Base-by-base conservation (phyloP, 2,888 invertebrate genomes). In the Morpho achilles region DNA sequence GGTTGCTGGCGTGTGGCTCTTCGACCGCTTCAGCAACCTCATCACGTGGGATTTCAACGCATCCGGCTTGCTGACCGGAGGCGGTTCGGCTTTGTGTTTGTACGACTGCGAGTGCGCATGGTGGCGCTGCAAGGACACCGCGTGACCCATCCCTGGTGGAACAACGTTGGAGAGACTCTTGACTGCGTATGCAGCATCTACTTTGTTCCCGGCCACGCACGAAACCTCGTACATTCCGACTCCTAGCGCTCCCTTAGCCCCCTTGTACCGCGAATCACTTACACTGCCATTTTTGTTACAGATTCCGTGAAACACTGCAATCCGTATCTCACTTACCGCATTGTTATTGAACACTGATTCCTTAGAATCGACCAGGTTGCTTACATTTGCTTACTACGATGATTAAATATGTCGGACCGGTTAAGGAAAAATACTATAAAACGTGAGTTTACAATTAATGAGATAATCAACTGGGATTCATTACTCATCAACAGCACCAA, bases 11-110 rank as follows among this genome's bases (percentile, higher is more conserved):
- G 93, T 92, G 77, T 95, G 93, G 64, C 94, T 94, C 79, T 96
- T 96, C 10, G 96, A 95, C 22, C 96, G 92, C 68, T 95, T 93
- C 62, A 95, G 81, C 60, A 95, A 82, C 65, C 94, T 87, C 87
- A 95, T 92, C 71, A 95, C 94, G 66, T 94, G 94, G 56, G 94
- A 93, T 71, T 94, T 94, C 61, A 95, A 92, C 57, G 91, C 85
- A 69, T 88, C 86, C 10, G 89, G 84, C 76, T 91, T 86, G 83
- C 84, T 92, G 72, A 82, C 91, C 62, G 82, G 90, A 59, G 82
- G 89, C 60, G 84, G 89, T 66, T 91, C 91, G 53, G 81, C 82
- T 67, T 92, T 91, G 70, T 87, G 85, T 56, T 87, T 90, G 79
- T 87, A 86, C 0, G 86, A 86, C 59, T 87, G 88, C 3, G 84